Evolutionary conservation across 1,140 invertebrate species (phyloP).

Genomic region (Lanistes nyassanus): DNA sequence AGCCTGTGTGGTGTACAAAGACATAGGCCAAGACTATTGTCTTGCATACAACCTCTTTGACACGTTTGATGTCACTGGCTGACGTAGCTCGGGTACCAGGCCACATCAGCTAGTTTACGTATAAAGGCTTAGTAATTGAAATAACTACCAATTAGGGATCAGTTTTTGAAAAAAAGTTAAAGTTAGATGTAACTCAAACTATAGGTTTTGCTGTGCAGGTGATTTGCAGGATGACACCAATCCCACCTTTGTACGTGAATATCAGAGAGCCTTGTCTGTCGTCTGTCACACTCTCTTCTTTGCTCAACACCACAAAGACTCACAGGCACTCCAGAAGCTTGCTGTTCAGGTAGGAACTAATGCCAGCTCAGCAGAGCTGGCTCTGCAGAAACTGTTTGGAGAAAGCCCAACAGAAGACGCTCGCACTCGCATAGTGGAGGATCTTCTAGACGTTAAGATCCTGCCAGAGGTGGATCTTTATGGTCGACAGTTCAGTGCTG

Average conservation of each 20-base stretch:
- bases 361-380: conserved; percentile 37
- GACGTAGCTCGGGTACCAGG: too few relatives aligned
- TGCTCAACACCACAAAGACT: conserved; percentile 48
- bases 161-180: too few relatives aligned
- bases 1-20: too few relatives aligned
- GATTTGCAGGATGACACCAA: conserved; percentile 60
- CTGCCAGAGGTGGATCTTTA: conserved; percentile 53
- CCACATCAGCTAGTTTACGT: too few relatives aligned
- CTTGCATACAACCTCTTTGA: too few relatives aligned
- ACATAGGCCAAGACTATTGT: too few relatives aligned
- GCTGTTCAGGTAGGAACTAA: conserved; percentile 36
- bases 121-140: too few relatives aligned
- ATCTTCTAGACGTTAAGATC: conserved; percentile 57
- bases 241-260: conserved; percentile 58
- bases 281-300: conserved; percentile 64
- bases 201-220: conserved; percentile 39
- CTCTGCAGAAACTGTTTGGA: conserved; percentile 58
- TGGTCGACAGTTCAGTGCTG: conserved; percentile 58
- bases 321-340: conserved; percentile 29
- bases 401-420: conserved; percentile 56
- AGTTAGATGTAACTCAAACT: neutral
- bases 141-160: too few relatives aligned
- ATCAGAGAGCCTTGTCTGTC: conserved; percentile 60
- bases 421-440: conserved; percentile 56
- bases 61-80: too few relatives aligned